Evolutionary conservation across 2,113 vertebrate species (phyloP), one percentile per base, ranked within the genome.

Genomic region (Oxygymnocypris stewartii): DNA sequence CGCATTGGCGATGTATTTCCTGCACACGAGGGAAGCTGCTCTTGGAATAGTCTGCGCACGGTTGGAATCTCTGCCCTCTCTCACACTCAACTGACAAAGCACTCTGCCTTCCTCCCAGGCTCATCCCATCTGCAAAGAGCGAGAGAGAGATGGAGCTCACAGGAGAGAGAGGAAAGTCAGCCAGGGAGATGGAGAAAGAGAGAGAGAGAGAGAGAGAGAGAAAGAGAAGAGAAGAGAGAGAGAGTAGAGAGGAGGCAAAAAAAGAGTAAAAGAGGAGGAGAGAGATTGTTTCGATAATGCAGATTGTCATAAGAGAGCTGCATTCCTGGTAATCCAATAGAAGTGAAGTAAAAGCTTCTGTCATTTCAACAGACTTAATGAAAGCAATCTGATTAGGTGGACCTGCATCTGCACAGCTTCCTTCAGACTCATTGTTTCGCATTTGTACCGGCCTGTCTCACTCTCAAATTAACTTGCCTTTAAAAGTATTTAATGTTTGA

Each of bases 231-330:
- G 87, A 25, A n/a, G 79, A 59, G 79, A 25, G 42, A 61, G 20
- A 44, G 84, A 85, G 87, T n/a, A 89, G 88, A 51, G 84, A 90
- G 35, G 31, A 71, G 80, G 78, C 82, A 82, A 82, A 69, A 69
- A 57, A 61, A 87, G 63, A 61, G 79, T 86, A 88, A 59, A 74
- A 73, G 75, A 61, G 31, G 51, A 35, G 73, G 47, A 91, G 90
- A 93, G 77, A 87, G 87, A 94, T 92, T 92, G 90, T 90, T 88
- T 87, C 49, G 87, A 91, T 93, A 93, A 93, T 92, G 87, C 74
- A 93, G 88, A 93, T 89, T 91, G 93, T 93, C 91, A 92, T 88
- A 86, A 91, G 85, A 88, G 75, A 84, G 90, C 87, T 90, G 90
- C 88, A 92, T 91, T 93, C 88, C 89, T 90, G 71, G 87, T 92